Base-by-base conservation (phyloP, 2,888 invertebrate genomes). In the Hemicrepidius hirtus region DNA sequence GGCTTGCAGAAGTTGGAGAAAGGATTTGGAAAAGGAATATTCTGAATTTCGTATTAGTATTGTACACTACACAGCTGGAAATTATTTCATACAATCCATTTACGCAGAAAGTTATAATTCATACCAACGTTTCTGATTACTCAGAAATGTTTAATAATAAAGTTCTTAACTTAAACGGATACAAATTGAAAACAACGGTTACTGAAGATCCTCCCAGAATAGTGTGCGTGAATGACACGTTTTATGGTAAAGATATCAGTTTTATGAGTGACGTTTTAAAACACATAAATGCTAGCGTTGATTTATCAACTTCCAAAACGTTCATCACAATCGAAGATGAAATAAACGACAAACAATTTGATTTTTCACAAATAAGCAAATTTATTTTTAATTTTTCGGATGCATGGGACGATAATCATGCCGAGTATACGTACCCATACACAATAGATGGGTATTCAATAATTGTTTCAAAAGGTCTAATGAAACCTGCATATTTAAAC, bases 51-150 rank as follows among this genome's bases (percentile, higher is more conserved):
- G 35, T 63, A n/a, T 20, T 63, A 3, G 46, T 70, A 3, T 55
- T 41, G 37, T 70, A 70, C 46, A 46, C 41, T 0, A 10, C 12
- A 7, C 12, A 21, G 5, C 40, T 63, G 7, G 62, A 41, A 20
- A n/a, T 63, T 0, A 6, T 57, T 6, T 18, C 55, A 3, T 70
- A 64, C 35, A 57, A 70, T 35, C 69, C 69, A 0, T 70, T 70
- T 24, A 3, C 24, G 3, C 6, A 60, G 2, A 18, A 41, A 24
- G n/a, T 60, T 21, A n/a, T 13, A n/a, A 53, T 4, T 9, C n/a
- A 24, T 20, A 12, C 18, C n/a, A n/a, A 60, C 2, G 16, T 3
- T 3, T 0, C 1, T 1, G 37, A 3, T 3, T n/a, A 10, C 5
- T 1, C 2, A 16, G 4, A 1, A 16, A 21, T 53, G 6, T 18